phyloP scores from a whole-genome alignment of 2,888 invertebrate species.

The Alsophila aescularia region DNA sequence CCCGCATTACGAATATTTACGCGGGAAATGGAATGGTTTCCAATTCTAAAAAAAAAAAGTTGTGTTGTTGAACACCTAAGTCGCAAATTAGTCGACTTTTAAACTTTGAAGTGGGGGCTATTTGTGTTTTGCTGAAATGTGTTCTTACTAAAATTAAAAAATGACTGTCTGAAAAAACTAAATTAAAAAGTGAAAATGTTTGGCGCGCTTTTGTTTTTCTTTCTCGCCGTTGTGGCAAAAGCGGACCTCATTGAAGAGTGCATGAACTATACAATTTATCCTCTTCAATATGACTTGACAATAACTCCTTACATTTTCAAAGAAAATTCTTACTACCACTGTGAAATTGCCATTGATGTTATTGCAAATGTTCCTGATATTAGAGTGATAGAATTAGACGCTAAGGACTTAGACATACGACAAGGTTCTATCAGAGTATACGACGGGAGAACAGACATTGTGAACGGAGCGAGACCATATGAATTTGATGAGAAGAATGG shows the following conservation, averaged over 20 bases:
- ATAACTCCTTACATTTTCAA: conserved; percentile 62
- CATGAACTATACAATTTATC: conserved; percentile 76
- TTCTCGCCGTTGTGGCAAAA: conserved; percentile 51
- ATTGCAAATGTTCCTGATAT: conserved; percentile 70
- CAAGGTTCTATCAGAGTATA: conserved; percentile 59
- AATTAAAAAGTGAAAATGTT: conserved; percentile 41
- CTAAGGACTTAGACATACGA: conserved; percentile 61
- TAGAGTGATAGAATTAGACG: conserved; percentile 64
- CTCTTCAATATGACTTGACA: conserved; percentile 72
- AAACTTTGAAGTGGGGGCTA: background rate
- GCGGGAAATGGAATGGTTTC: conserved; percentile 24
- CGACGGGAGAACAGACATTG: conserved; percentile 57
- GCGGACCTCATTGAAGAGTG: conserved; percentile 70
- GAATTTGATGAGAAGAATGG: conserved; percentile 56
- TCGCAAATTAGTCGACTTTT: too few species aligned
- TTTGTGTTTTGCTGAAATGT: background rate
- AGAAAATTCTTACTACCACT: conserved; percentile 62
- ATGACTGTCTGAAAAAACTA: background rate
- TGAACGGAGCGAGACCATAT: conserved; percentile 62
- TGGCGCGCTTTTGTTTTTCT: conserved; percentile 44
- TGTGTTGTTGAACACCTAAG: background rate
- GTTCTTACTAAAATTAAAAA: too few species aligned
- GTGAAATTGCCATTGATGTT: conserved; percentile 68
- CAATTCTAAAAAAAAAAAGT: conserved; percentile 1
- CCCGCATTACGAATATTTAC: conserved; percentile 15